Evolutionary conservation across 2,888 invertebrate species (phyloP).

Genomic region (Eilema griseolum): DNA sequence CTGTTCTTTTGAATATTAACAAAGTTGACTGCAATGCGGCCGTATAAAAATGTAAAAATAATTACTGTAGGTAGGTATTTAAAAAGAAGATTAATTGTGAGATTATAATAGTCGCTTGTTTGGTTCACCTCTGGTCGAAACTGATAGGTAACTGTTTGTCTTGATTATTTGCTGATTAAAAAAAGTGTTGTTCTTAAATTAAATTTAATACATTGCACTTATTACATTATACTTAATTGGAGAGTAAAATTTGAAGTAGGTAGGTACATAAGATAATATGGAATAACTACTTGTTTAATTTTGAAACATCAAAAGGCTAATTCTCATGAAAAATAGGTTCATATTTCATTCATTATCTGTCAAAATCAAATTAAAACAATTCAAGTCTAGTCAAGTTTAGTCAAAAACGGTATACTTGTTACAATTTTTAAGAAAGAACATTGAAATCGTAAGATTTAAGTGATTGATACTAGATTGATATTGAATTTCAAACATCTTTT

Average conservation of each 20-base stretch:
- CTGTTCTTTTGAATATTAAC: slow-evolving; percentile 14
- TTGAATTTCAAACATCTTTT: too few relatives aligned
- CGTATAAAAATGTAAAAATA: slow-evolving; percentile 11
- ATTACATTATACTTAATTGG: not conserved
- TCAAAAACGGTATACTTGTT: too few relatives aligned
- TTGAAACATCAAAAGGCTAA: too few relatives aligned
- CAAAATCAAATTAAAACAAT: too few relatives aligned
- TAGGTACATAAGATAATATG: too few relatives aligned
- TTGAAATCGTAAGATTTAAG: too few relatives aligned
- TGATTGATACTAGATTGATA: too few relatives aligned
- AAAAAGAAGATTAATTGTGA: slow-evolving; percentile 8
- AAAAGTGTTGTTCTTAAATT: not conserved
- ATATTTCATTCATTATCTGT: too few relatives aligned
- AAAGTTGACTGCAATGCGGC: slow-evolving; percentile 12
- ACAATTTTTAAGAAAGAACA: too few relatives aligned
- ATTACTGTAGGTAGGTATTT: not conserved
- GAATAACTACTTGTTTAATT: too few relatives aligned
- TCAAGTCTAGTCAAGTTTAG: too few relatives aligned
- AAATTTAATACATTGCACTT: not conserved
- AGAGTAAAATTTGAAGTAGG: not conserved
- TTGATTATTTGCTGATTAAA: not conserved
- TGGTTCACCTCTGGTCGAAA: not conserved
- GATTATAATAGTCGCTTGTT: not conserved
- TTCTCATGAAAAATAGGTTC: too few relatives aligned
- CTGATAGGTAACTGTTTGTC: not conserved